Conservation (phyloP, 2,888 invertebrate genomes). For the Anthophora plumipes region DNA sequence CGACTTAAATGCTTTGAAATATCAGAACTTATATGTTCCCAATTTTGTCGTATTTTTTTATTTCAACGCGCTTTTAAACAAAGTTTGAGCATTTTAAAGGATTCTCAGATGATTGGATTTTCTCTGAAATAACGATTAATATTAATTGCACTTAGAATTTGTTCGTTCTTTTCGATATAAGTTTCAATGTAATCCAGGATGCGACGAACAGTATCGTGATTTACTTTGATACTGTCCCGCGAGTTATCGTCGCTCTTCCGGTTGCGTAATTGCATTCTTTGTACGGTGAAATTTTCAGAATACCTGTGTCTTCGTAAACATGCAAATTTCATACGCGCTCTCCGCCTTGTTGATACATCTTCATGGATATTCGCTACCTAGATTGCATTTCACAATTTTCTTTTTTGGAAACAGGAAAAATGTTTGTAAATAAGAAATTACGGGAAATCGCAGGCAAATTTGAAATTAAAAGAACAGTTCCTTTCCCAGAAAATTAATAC, state of each 20-base stretch:
- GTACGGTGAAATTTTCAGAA: slow-evolving; percentile 1
- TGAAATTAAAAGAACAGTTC: too few species aligned
- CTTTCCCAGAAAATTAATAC: too few species aligned
- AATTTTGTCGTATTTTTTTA: too few species aligned
- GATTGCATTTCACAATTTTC: background rate
- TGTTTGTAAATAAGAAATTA: too few species aligned
- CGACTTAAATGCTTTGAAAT: too few species aligned
- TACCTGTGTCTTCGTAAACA: background rate
- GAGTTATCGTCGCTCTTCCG: background rate
- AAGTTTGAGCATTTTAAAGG: background rate
- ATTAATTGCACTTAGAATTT: background rate
- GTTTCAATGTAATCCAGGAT: background rate
- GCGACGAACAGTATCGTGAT: background rate
- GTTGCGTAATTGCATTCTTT: slow-evolving; percentile 22
- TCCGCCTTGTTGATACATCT: background rate
- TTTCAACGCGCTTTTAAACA: too few species aligned
- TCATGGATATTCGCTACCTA: background rate
- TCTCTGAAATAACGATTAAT: background rate
- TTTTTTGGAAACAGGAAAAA: too few species aligned
- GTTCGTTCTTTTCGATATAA: background rate
- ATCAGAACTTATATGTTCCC: too few species aligned
- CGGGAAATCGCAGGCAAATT: too few species aligned
- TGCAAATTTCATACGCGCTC: slow-evolving; percentile 11
- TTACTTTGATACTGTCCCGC: background rate
- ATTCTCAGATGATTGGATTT: background rate